These are phyloP conservation scores for Gallinago nigripennis DNA, from an alignment of 2,797 vertebrate genomes.

Conservation along the genomic window DNA sequence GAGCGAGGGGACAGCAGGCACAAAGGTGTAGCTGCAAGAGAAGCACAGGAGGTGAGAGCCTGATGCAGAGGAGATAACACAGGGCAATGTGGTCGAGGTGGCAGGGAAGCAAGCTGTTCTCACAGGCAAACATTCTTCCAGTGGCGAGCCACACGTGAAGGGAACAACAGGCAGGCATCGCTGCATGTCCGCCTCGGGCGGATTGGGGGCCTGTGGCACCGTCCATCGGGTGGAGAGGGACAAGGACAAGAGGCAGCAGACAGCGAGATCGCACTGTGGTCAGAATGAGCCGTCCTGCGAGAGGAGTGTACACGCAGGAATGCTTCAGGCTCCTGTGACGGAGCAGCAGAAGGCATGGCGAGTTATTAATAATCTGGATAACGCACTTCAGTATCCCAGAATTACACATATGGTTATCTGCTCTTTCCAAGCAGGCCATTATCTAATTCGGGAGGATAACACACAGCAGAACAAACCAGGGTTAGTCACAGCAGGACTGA, in stretches of 20 bases:
- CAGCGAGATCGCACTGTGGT: rapidly evolving
- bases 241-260: background rate
- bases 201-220: background rate
- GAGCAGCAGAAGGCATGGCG: background rate
- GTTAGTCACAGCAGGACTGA: no score
- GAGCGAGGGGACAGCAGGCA: background rate
- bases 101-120: background rate
- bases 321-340: background rate
- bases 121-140: background rate
- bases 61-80: background rate
- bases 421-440: background rate
- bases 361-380: background rate
- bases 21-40: background rate
- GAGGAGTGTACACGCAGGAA: background rate
- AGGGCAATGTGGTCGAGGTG: rapidly evolving
- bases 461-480: background rate
- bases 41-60: background rate
- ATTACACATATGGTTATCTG: background rate
- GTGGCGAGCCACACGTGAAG: background rate
- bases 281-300: background rate
- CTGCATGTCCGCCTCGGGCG: rapidly evolving
- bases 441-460: background rate
- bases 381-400: background rate
- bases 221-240: rapidly evolving
- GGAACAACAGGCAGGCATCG: background rate